Evolutionary conservation across 2,797 vertebrate genomes (phyloP), one percentile per base, ranked within the genome.

Genomic region (Tokudaia tokunoshimensis): DNA sequence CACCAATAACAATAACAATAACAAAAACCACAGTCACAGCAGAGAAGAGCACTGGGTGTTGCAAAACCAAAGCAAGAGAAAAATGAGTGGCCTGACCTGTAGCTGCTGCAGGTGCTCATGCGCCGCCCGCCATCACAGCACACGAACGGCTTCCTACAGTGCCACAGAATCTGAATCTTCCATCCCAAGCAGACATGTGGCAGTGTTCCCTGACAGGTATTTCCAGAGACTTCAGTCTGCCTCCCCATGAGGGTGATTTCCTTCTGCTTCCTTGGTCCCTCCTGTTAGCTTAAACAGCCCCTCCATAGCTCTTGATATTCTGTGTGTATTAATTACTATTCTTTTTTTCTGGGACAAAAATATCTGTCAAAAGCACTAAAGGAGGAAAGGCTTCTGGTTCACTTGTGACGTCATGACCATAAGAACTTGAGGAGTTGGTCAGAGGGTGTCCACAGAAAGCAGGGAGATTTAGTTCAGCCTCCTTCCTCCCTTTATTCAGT

Each of bases 31-130:
- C 74, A 37, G 17, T 8, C 15, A 61, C 29, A 84, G 83, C 3
- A 96, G n/a, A 93, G 47, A 93, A 88, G n/a, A 75, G 50, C 34
- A 91, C 78, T 74, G 24, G 63, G 88, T 57, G 10, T 17, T 65
- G 26, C 37, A 75, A 88, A 93, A 78, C 26, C 86, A 50, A 61
- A 63, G 26, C 22, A 75, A 93, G 57, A 91, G 83, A 80, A 91
- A 93, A 1, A 7, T 55, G 75, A 67, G 47, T 52, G 74, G 70
- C 59, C 37, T 37, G 34, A n/a, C 65, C 22, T 9, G 47, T 22
- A 74, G 31, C 50, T 55, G 26, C 17, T 59, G 22, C 80, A 70
- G 19, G 72, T 75, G 17, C 4, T 91, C 41, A 55, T 67, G 65
- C 31, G 2, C 6, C 6, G 14, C 65, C 31, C 5, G 5, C 31